Evolutionary conservation across 2,888 invertebrate genomes (phyloP), one percentile per base, ranked within the genome.

Genomic region (Sialis fuliginosa): DNA sequence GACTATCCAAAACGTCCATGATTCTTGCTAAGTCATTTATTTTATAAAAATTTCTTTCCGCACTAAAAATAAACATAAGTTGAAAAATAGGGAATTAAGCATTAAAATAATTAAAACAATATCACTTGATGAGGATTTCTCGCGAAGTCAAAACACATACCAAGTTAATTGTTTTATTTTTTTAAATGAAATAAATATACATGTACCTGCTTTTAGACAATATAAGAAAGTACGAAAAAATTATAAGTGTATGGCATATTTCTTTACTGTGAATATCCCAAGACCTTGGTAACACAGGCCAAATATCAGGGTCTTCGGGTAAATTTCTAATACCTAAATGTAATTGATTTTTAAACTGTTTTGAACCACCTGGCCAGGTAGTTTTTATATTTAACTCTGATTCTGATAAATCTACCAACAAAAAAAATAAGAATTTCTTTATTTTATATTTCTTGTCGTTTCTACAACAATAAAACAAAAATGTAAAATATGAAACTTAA

Each of bases 141-240:
- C 8, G 8, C 3, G 8, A 35, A 9, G n/a, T 35, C 8, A 3
- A 4, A 9, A 35, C n/a, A 35, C 2, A 4, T 35, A 4, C 4
- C 8, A 3, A 35, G 8, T 9, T 35, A 35, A 35, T 35, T 9
- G 8, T 9, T 35, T 9, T 35, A 35, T 35, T 9, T 35, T 9
- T 35, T 7, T 34, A 34, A 34, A 35, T 35, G 8, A 9, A n/a
- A 37, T 7, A 6, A 37, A 37, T 10, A 37, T 37, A 35, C 35
- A 35, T 35, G n/a, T 37, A 37, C 37, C 12, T 35, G 9, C 33
- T 32, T 43, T 33, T 33, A 39, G 13, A 12, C 12, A 37, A 33
- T 7, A 39, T 8, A 45, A 39, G 39, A 45, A 45, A 45, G 30
- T 45, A 45, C 2, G 31, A 31, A 10, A 45, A 45, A 30, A 45